Conservation (phyloP, 2,797 vertebrate species). For the Pteropus rufus region DNA sequence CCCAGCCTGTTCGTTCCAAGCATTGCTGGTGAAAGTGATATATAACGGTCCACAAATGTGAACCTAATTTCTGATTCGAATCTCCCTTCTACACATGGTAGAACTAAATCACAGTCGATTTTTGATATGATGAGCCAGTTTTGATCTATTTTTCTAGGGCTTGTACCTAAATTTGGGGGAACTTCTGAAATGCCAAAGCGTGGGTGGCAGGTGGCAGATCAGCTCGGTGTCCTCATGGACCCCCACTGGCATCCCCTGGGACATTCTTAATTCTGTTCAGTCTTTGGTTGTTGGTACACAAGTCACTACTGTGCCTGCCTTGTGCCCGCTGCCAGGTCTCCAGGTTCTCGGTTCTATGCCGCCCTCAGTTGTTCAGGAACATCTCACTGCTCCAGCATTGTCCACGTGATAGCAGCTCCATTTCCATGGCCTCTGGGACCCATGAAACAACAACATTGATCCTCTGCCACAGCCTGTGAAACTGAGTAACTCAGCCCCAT, state of each 20-base stretch:
- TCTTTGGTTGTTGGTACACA: background rate
- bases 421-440: background rate
- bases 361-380: background rate
- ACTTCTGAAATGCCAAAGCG: background rate
- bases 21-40: background rate
- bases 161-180: background rate
- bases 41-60: background rate
- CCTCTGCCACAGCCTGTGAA: background rate
- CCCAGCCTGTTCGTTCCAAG: background rate
- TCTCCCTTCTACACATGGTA: background rate
- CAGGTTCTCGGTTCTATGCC: background rate
- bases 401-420: background rate
- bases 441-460: background rate
- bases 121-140: background rate
- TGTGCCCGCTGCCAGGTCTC: accelerated
- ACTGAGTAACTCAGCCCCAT: background rate
- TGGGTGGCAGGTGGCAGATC: no score
- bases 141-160: background rate
- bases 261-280: background rate
- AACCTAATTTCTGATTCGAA: background rate
- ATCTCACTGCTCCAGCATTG: background rate
- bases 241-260: background rate
- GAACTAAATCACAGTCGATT: background rate
- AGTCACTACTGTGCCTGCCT: background rate
- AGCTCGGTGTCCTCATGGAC: background rate